Conservation (phyloP, 2,888 invertebrate species). For the Cantharis lateralis region DNA sequence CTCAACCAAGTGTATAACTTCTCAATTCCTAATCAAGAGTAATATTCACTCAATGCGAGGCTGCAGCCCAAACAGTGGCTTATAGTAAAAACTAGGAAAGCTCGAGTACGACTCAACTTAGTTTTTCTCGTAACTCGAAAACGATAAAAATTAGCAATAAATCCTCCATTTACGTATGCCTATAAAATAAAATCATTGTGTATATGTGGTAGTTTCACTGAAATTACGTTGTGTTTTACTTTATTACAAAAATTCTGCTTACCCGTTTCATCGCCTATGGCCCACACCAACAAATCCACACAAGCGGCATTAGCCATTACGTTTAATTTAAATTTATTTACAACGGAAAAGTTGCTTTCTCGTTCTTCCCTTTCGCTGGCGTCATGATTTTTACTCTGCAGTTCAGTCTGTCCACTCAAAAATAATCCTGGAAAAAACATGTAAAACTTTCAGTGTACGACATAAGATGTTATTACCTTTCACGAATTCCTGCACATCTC, state of each 20-base stretch:
- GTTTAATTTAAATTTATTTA: slow-evolving; percentile 91
- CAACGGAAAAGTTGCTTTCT: slow-evolving; percentile 78
- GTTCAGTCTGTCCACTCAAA: slow-evolving; percentile 89
- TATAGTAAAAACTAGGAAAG: too few species aligned
- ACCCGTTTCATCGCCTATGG: slow-evolving; percentile 96
- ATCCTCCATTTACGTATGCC: too few species aligned
- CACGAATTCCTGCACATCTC: slow-evolving; percentile 76
- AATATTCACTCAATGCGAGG: too few species aligned
- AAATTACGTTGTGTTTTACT: neutral
- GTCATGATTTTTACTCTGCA: slow-evolving; percentile 85
- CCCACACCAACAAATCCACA: slow-evolving; percentile 97
- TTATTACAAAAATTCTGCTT: slow-evolving; percentile 36
- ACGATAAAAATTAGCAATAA: too few species aligned
- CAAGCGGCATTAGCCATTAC: slow-evolving; percentile 97
- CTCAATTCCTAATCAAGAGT: too few species aligned
- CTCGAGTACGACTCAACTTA: too few species aligned
- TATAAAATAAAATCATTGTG: too few species aligned
- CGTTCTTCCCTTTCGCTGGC: slow-evolving; percentile 81
- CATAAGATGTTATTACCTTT: slow-evolving; percentile 43
- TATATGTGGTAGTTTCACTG: too few species aligned
- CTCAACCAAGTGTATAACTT: too few species aligned
- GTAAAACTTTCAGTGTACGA: neutral
- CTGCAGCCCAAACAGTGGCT: too few species aligned
- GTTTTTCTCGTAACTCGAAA: too few species aligned
- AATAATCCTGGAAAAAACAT: slow-evolving; percentile 66